A percentile compares a stretch with the other conserved stretches of the same genome.
Conservation (phyloP, 2,888 invertebrate species). For the Morpho achilles region DNA sequence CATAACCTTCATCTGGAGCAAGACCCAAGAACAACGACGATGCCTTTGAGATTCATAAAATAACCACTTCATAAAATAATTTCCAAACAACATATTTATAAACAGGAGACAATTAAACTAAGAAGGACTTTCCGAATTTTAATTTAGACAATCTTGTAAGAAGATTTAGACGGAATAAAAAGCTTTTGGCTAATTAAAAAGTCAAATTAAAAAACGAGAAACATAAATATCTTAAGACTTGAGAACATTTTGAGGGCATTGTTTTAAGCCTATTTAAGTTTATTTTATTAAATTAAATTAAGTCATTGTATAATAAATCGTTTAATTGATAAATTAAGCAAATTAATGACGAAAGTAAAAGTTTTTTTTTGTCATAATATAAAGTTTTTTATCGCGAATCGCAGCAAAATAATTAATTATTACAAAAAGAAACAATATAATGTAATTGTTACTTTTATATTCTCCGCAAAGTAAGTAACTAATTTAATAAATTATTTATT, state of each 20-base stretch:
- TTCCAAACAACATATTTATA: constrained; percentile 7
- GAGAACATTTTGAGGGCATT: constrained; percentile 12
- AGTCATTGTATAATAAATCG: too few species aligned
- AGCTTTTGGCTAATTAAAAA: constrained; percentile 64
- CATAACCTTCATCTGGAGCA: too few species aligned
- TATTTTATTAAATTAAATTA: too few species aligned
- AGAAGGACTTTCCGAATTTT: constrained; percentile 51
- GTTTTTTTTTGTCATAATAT: constrained; percentile 48
- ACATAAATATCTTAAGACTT: constrained; percentile 28
- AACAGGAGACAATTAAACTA: constrained; percentile 17
- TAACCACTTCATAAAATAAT: too few species aligned
- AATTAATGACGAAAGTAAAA: constrained; percentile 40
- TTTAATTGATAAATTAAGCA: too few species aligned
- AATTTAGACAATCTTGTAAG: constrained; percentile 66
- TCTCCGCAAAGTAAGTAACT: too few species aligned
- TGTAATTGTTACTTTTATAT: too few species aligned
- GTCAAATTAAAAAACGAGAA: constrained; percentile 57
- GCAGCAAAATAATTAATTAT: too few species aligned
- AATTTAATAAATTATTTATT: too few species aligned
- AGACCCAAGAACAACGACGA: too few species aligned
- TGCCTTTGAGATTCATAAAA: too few species aligned
- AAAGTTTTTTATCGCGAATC: constrained; percentile 32
- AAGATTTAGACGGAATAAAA: constrained; percentile 56
- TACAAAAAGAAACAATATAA: too few species aligned
- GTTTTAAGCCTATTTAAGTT: constrained; percentile 1